phyloP scores from a whole-genome alignment of 2,888 invertebrate species.

The Cataglyphis rosenhaueri region DNA sequence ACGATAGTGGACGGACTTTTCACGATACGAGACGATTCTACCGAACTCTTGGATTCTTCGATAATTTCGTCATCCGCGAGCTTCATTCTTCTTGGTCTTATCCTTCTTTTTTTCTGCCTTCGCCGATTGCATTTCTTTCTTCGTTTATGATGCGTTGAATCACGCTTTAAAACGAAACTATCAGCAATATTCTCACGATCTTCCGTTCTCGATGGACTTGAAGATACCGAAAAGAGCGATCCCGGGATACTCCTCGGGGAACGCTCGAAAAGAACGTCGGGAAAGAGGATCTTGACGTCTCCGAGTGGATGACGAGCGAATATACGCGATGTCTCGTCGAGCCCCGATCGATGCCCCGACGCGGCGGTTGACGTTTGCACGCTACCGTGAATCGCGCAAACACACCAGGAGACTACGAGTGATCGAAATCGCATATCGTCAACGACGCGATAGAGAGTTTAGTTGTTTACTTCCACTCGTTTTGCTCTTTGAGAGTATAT shows the following conservation, averaged over 20 bases:
- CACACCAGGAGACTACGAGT: background rate
- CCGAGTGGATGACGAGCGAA: background rate
- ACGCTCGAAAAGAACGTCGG: background rate
- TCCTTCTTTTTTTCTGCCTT: background rate
- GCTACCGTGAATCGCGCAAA: background rate
- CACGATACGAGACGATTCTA: background rate
- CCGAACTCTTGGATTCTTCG: background rate
- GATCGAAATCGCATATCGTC: background rate
- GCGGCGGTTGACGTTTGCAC: background rate
- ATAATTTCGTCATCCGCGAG: background rate
- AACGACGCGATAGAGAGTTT: background rate
- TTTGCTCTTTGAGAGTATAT: background rate
- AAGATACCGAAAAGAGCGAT: background rate
- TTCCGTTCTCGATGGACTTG: background rate
- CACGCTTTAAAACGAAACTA: background rate
- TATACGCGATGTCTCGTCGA: background rate
- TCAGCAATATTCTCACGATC: background rate
- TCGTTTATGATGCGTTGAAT: background rate
- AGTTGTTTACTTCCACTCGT: background rate
- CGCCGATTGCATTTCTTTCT: background rate
- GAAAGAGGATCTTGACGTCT: background rate
- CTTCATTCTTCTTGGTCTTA: background rate
- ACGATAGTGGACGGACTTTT: background rate
- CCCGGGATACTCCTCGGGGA: background rate
- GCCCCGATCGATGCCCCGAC: background rate